Percentiles rank a stretch among this genome's conserved stretches.
Conservation (phyloP, 2,113 vertebrate species). For the Hypanus sabinus region DNA sequence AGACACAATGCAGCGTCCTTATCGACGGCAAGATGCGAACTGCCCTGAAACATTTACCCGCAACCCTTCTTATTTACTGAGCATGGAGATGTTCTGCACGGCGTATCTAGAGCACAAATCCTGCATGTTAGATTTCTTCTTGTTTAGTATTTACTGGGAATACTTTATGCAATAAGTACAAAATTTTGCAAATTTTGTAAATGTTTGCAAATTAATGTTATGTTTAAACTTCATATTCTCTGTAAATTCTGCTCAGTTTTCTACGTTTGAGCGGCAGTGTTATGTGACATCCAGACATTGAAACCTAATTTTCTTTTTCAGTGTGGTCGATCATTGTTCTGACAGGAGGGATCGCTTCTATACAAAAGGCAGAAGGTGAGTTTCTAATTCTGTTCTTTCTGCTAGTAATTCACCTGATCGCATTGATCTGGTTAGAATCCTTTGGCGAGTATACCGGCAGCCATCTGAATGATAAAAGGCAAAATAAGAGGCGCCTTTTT, state of each 20-base stretch:
- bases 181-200: too few species aligned
- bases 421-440: too few species aligned
- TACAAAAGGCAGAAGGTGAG: constrained; percentile 22
- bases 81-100: not conserved
- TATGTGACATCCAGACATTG: not conserved
- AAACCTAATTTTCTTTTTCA: not conserved
- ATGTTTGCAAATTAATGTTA: not conserved
- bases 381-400: not conserved
- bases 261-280: not conserved
- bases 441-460: not conserved
- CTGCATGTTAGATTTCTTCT: not conserved
- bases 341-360: constrained; percentile 4
- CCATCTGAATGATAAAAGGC: not conserved
- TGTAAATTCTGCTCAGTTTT: not conserved
- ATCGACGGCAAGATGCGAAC: not conserved
- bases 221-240: not conserved
- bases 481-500: too few species aligned
- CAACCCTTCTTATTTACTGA: not conserved
- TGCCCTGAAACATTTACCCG: not conserved
- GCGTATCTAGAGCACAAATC: not conserved
- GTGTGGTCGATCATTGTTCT: constrained; percentile 31
- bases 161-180: not conserved
- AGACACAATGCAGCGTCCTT: not conserved
- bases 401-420: not conserved
- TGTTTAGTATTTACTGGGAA: not conserved